Evolutionary conservation across 2,113 vertebrate species (phyloP), one percentile per base, ranked within the genome.

Genomic region (Odocoileus virginianus): DNA sequence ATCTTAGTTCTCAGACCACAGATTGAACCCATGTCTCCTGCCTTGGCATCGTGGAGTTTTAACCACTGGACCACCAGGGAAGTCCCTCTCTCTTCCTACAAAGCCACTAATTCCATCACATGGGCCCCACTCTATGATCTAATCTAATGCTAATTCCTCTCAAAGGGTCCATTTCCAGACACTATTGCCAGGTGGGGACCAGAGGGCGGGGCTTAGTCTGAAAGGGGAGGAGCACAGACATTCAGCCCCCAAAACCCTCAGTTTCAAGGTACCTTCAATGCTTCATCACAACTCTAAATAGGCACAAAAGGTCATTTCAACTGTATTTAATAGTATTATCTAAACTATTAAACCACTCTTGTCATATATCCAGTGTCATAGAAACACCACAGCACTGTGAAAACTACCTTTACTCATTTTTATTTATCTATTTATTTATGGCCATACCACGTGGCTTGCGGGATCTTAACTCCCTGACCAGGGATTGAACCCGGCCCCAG

Each of bases 201-300:
- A 3, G 23, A 10, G 79, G 30, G 79, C 11, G 11, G 40, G 21
- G 10, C 23, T 84, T 43, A 43, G 16, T 5, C 28, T 8, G n/a
- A 36, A 47, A 25, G 13, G 2, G 1, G 5, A 17, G 11, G 2
- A 1, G 6, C n/a, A 7, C 11, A 86, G 5, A 83, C 57, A 33
- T 36, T 60, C 43, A 36, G 45, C 55, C 61, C 45, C 21, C 2
- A 54, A 30, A 15, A 28, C 25, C 9, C 76, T 84, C 54, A 19
- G 27, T 13, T 47, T 14, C 30, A 15, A 91, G 15, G 43, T 17
- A 7, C 4, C 50, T 67, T 50, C 27, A 43, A 0, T 47, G 54
- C 43, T 71, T 33, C 52, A 27, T 6, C 30, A 17, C 45, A 55
- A 30, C 25, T 67, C 61, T 40, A 54, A 76, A 12, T 3, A 60